A percentile compares a stretch with the other conserved stretches of the same genome.
These are phyloP conservation scores for Mythimna albipuncta DNA, from an alignment of 2,888 invertebrate genomes.

Conservation along the genomic window DNA sequence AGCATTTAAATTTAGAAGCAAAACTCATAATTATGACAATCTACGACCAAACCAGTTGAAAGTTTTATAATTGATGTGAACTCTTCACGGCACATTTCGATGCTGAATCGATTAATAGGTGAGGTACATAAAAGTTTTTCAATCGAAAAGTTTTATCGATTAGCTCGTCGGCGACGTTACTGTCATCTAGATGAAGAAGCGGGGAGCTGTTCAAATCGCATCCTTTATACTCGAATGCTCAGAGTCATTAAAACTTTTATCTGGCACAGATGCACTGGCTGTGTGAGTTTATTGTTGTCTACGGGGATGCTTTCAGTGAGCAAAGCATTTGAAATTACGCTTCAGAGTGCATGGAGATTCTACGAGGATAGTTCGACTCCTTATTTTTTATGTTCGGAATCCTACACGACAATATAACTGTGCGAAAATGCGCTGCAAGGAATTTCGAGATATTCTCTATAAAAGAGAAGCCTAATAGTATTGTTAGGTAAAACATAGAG, in stretches of 20 bases:
- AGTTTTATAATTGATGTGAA: constrained; percentile 53
- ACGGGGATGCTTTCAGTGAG: constrained; percentile 74
- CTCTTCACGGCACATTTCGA: constrained; percentile 58
- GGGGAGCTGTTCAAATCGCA: constrained; percentile 70
- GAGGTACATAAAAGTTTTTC: constrained; percentile 73
- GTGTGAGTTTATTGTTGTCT: constrained; percentile 77
- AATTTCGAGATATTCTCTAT: constrained; percentile 3
- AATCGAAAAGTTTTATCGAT: constrained; percentile 81
- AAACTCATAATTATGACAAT: constrained; percentile 24
- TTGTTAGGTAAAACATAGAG: constrained; percentile 3
- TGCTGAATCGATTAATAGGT: constrained; percentile 69
- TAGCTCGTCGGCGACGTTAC: constrained; percentile 70
- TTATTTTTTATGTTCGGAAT: constrained; percentile 48
- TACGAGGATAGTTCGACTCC: constrained; percentile 43
- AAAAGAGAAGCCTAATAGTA: background rate
- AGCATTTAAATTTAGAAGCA: constrained; percentile 17
- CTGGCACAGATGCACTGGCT: constrained; percentile 78
- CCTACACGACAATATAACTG: constrained; percentile 10
- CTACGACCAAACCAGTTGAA: constrained; percentile 40
- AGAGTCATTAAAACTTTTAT: constrained; percentile 84
- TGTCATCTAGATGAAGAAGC: constrained; percentile 72
- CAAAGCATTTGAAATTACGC: constrained; percentile 76
- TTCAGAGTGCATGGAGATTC: constrained; percentile 72
- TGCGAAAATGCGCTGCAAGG: background rate
- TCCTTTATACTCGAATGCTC: constrained; percentile 77